Conservation (phyloP, 2,888 invertebrate species). For the Limenitis camilla region DNA sequence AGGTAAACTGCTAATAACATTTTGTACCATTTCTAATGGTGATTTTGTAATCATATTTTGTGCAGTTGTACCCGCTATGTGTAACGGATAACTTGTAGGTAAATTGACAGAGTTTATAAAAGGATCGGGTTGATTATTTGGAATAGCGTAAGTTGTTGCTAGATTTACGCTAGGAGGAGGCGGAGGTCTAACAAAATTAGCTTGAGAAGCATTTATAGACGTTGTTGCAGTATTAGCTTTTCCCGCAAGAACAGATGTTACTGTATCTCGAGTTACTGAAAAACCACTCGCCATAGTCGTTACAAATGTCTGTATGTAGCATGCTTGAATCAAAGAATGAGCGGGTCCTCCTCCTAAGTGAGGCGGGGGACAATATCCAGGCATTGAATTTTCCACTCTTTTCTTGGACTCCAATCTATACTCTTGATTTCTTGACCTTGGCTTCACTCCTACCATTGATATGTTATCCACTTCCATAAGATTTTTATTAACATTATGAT, state of each 20-base stretch:
- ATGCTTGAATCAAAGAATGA: slow-evolving; percentile 57
- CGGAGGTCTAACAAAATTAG: slow-evolving; percentile 55
- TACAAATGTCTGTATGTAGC: slow-evolving; percentile 62
- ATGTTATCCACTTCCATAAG: slow-evolving; percentile 71
- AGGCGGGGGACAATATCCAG: slow-evolving; percentile 66
- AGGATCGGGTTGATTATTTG: slow-evolving; percentile 65
- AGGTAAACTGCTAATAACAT: slow-evolving; percentile 81
- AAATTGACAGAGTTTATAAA: slow-evolving; percentile 65
- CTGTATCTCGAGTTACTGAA: slow-evolving; percentile 85
- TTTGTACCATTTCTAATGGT: slow-evolving; percentile 85
- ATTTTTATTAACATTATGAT: slow-evolving; percentile 68
- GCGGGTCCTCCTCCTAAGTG: slow-evolving; percentile 66
- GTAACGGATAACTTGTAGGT: slow-evolving; percentile 60
- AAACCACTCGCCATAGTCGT: slow-evolving; percentile 80
- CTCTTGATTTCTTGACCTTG: slow-evolving; percentile 42
- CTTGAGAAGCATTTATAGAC: slow-evolving; percentile 79
- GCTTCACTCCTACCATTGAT: slow-evolving; percentile 67
- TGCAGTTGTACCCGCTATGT: slow-evolving; percentile 66
- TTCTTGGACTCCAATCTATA: slow-evolving; percentile 46
- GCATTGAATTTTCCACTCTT: slow-evolving; percentile 57
- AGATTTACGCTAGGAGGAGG: slow-evolving; percentile 61
- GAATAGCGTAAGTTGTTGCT: slow-evolving; percentile 62
- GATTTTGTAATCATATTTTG: slow-evolving; percentile 74
- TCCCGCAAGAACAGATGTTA: slow-evolving; percentile 86
- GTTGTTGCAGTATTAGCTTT: slow-evolving; percentile 85